phyloP scores from a whole-genome alignment of 1,140 invertebrate genomes.

The Meloidogyne exigua region DNA sequence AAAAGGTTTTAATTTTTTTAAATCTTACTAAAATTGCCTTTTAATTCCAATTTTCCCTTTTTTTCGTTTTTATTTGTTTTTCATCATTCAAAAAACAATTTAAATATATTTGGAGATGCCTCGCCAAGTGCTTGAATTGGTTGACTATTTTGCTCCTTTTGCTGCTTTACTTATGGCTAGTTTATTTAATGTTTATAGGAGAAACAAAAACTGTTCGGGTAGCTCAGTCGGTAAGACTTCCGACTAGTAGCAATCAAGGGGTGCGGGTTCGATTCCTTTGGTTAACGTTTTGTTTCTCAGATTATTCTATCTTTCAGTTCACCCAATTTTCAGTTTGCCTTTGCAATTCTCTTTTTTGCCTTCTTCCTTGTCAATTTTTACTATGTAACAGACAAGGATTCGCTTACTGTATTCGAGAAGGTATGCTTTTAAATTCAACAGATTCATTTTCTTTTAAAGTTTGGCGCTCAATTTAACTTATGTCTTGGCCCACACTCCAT shows the following conservation, averaged over 20 bases:
- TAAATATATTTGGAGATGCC: constrained; percentile 8
- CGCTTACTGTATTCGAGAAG: constrained; percentile 23
- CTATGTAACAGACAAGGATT: constrained; percentile 21
- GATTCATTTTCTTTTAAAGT: neutral
- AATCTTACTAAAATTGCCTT: neutral
- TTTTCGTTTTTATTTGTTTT: neutral
- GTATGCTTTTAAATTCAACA: neutral
- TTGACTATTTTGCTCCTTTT: constrained; percentile 17
- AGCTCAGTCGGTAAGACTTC: neutral
- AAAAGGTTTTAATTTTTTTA: neutral
- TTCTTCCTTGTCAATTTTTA: constrained; percentile 27
- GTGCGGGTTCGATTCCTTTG: neutral
- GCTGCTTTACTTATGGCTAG: constrained; percentile 17
- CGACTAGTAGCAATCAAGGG: neutral
- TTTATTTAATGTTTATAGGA: neutral
- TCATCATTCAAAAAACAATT: neutral
- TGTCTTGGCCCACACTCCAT: constrained; percentile 25
- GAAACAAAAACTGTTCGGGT: neutral
- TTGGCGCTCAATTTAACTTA: constrained; percentile 20
- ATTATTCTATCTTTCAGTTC: no score
- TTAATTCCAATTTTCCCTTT: neutral
- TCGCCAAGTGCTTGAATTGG: constrained; percentile 23
- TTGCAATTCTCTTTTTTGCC: constrained; percentile 15
- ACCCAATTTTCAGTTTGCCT: constrained; percentile 15
- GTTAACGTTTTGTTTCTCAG: no score